Conservation (phyloP, 1,140 invertebrate genomes). For the Papilio aristodemus region DNA sequence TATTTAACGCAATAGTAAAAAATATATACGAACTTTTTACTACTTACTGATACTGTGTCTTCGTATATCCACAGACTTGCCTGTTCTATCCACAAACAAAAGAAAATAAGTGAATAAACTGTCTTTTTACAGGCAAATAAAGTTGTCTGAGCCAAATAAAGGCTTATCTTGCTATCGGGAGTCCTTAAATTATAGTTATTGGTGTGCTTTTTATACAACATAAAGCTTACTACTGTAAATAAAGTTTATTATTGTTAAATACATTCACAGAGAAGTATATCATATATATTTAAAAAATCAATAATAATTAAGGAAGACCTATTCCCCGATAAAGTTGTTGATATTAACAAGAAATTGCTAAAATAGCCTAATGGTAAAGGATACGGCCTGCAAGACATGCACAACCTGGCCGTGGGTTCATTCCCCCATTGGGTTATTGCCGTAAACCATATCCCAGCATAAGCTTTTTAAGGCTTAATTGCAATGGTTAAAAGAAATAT, state of each 20-base stretch:
- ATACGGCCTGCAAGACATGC: too few species aligned
- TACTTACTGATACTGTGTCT: conserved; percentile 3
- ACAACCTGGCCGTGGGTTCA: too few species aligned
- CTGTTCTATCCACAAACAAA: neutral
- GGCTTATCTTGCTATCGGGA: conserved; percentile 6
- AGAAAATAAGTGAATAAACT: conserved; percentile 16
- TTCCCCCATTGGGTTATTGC: too few species aligned
- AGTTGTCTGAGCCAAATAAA: conserved; percentile 13
- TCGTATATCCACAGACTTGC: neutral
- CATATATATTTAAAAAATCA: too few species aligned
- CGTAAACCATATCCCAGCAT: too few species aligned
- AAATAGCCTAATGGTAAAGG: too few species aligned
- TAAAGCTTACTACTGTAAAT: neutral
- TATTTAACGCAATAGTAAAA: conserved; percentile 1
- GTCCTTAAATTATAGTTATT: conserved; percentile 6
- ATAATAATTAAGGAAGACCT: too few species aligned
- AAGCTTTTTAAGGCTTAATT: too few species aligned
- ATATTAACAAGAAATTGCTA: too few species aligned
- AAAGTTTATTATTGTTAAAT: neutral
- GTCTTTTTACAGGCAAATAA: conserved; percentile 12
- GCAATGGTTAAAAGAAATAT: too few species aligned
- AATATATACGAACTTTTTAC: conserved; percentile 8
- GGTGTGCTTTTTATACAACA: neutral
- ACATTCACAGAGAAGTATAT: too few species aligned
- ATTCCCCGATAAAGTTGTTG: too few species aligned